Base-by-base conservation (phyloP, 2,113 vertebrate genomes). In the Pachycephala philippinensis region DNA sequence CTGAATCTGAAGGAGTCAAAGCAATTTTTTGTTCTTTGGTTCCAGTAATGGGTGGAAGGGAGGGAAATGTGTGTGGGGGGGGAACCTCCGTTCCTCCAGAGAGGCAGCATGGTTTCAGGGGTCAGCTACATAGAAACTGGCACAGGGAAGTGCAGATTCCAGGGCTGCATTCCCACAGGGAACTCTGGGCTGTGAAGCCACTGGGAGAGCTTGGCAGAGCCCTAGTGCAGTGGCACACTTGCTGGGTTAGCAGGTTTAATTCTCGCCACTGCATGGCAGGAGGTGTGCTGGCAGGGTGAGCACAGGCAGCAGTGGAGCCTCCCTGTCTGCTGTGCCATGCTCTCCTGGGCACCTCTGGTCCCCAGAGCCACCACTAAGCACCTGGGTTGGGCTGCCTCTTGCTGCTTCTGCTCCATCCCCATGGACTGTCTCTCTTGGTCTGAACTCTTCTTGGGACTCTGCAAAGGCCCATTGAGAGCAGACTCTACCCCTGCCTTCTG, bases 161-260 rank as follows among this genome's bases (percentile, higher is more conserved):
- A 84, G 56, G 81, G 65, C 84, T 68, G 47, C 7, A 0, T 81
- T 92, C 77, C 65, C 54, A 70, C 69, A 17, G 28, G 56, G 52
- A 35, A 1, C 64, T 59, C 64, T 13, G 68, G 68, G 81, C 72
- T 63, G 42, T 0, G 0, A 45, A 57, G 45, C 23, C 0, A 0
- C 47, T 81, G 91, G 68, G 81, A 57, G 4, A 28, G 57, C 53
- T 66, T 71, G 87, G 61, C 61, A 70, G 70, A 70, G 28, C 28
- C 4, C 7, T 18, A 0, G 0, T 4, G 1, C 61, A 39, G 63
- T 2, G 7, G 27, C 1, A 8, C 24, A 12, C 35, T 31, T 56
- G 44, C 63, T 6, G 15, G 70, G 24, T 15, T 3, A 37, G 64
- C 68, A 54, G 68, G 76, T 63, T 65, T 50, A 11, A 22, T 84